Evolutionary conservation across 2,888 invertebrate genomes (phyloP).

Genomic region (Cheilosia impressa): DNA sequence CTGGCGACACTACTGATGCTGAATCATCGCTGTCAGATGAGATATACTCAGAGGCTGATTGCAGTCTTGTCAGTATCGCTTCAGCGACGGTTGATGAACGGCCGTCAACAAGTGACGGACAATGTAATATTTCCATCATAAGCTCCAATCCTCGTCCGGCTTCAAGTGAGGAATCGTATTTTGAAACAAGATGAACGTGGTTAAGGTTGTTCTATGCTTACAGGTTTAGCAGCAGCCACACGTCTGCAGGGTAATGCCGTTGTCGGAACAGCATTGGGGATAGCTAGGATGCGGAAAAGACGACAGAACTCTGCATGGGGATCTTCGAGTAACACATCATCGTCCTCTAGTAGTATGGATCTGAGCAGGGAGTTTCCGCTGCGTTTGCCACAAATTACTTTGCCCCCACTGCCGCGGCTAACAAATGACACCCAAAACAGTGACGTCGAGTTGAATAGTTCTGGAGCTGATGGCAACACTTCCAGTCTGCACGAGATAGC

Average conservation of each 20-base stretch:
- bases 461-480: constrained; percentile 17
- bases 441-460: constrained; percentile 2
- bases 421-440: not conserved
- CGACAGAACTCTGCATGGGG: constrained; percentile 58
- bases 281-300: constrained; percentile 76
- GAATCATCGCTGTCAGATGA: constrained; percentile 71
- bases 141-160: constrained; percentile 31
- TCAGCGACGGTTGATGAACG: constrained; percentile 49
- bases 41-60: constrained; percentile 41
- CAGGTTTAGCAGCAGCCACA: constrained; percentile 43
- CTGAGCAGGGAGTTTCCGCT: constrained; percentile 39
- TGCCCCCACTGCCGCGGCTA: constrained; percentile 34
- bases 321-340: constrained; percentile 38
- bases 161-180: constrained; percentile 30
- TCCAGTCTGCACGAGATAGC: constrained; percentile 28
- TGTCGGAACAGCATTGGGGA: constrained; percentile 79
- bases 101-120: constrained; percentile 56
- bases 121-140: constrained; percentile 45
- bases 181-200: not conserved
- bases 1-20: constrained; percentile 55
- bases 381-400: constrained; percentile 27
- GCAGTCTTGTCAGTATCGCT: constrained; percentile 59
- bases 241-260: constrained; percentile 77
- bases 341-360: constrained; percentile 59
- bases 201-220: not conserved